A percentile compares a stretch with the other conserved stretches of the same genome.
phyloP scores from a whole-genome alignment of 2,113 vertebrate species.

The Leuciscus idus region DNA sequence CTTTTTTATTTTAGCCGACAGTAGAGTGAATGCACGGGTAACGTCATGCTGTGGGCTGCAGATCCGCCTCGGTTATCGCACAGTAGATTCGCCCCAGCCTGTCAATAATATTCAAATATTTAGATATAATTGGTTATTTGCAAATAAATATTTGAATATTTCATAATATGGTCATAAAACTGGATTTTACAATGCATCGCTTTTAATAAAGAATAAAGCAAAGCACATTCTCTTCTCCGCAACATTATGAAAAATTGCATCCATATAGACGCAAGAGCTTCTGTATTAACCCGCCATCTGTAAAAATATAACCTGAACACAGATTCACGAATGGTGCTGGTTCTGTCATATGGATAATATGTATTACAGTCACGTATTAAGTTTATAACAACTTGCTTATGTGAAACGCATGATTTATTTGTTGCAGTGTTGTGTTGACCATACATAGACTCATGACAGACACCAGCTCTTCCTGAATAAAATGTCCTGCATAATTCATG shows the following conservation, averaged over 20 bases:
- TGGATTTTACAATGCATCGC: neutral
- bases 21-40: slow-evolving; percentile 16
- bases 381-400: neutral
- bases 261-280: neutral
- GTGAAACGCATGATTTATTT: neutral
- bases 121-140: neutral
- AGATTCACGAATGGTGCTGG: neutral
- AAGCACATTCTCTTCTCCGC: neutral
- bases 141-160: neutral
- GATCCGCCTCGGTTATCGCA: neutral
- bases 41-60: slow-evolving; percentile 10
- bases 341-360: neutral
- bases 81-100: slow-evolving; percentile 24
- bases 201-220: neutral
- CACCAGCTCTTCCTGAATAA: neutral
- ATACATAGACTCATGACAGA: neutral
- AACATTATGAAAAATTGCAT: neutral
- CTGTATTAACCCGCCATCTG: neutral
- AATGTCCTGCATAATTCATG: neutral
- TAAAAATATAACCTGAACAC: neutral
- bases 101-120: slow-evolving; percentile 7
- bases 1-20: slow-evolving; percentile 62
- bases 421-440: neutral
- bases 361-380: neutral
- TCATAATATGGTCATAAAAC: neutral